These are phyloP conservation scores for Sitodiplosis mosellana DNA, from an alignment of 1,140 invertebrate species.

Conservation along the genomic window DNA sequence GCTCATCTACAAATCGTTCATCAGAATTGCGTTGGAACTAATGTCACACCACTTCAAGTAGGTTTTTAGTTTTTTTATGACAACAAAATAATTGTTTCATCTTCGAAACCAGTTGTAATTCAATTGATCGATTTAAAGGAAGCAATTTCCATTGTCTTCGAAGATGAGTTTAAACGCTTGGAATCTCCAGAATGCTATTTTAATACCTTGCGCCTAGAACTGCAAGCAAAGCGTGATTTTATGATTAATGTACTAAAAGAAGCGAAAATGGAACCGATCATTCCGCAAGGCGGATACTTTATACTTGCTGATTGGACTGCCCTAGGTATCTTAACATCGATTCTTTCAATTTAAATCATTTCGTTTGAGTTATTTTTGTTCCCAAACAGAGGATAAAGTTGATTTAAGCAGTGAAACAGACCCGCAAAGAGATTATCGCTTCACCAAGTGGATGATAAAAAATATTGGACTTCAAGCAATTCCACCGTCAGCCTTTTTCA, in stretches of 20 bases:
- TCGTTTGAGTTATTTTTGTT: no score
- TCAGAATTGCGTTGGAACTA: constrained; percentile 88
- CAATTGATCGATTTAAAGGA: constrained; percentile 36
- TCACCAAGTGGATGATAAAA: constrained; percentile 89
- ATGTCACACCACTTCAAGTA: constrained; percentile 63
- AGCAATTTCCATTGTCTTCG: constrained; percentile 81
- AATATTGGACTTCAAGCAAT: constrained; percentile 86
- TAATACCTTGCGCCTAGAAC: constrained; percentile 49
- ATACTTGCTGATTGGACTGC: constrained; percentile 85
- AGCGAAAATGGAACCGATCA: constrained; percentile 72
- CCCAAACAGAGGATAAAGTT: constrained; percentile 28
- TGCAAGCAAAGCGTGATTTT: constrained; percentile 69
- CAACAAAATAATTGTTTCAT: neutral
- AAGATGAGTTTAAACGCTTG: constrained; percentile 58
- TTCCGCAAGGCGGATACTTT: constrained; percentile 97
- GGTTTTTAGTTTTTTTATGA: constrained; percentile 3
- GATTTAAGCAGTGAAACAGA: constrained; percentile 48
- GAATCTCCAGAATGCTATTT: constrained; percentile 74
- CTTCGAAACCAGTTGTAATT: constrained; percentile 1
- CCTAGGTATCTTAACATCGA: constrained; percentile 24
- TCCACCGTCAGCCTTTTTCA: constrained; percentile 91
- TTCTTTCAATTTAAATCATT: no score
- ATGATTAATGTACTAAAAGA: constrained; percentile 60
- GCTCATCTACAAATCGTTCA: constrained; percentile 71
- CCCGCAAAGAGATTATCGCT: constrained; percentile 68